These are phyloP conservation scores for Apis dorsata DNA, from an alignment of 1,140 invertebrate genomes.

Conservation along the genomic window DNA sequence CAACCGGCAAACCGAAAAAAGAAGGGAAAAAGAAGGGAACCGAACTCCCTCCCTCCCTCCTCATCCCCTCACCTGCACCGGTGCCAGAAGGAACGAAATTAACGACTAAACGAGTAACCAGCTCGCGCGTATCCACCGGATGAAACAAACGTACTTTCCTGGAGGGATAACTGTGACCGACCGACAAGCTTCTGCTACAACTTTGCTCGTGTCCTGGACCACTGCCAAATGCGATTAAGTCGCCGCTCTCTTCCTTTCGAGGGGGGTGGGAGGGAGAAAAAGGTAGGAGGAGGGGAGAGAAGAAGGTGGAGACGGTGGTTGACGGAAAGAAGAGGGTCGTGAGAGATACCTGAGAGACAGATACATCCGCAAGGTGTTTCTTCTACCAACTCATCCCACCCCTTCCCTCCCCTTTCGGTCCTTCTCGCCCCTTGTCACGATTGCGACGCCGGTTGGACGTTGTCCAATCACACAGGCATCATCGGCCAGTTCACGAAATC, in stretches of 20 bases:
- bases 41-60: neutral
- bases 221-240: slow-evolving; percentile 78
- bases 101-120: slow-evolving; percentile 52
- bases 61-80: neutral
- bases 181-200: slow-evolving; percentile 49
- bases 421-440: slow-evolving; percentile 12
- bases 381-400: no score
- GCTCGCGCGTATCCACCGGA: slow-evolving; percentile 46
- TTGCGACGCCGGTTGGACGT: slow-evolving; percentile 59
- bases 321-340: neutral
- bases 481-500: slow-evolving; percentile 51
- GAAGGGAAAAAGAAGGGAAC: slow-evolving; percentile 20
- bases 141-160: slow-evolving; percentile 65
- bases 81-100: slow-evolving; percentile 29
- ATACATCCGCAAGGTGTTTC: slow-evolving; percentile 40
- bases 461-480: slow-evolving; percentile 57
- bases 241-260: slow-evolving; percentile 54
- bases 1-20: neutral
- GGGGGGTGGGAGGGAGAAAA: slow-evolving; percentile 63
- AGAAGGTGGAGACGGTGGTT: slow-evolving; percentile 8
- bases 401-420: neutral
- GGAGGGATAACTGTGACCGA: slow-evolving; percentile 56
- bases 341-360: slow-evolving; percentile 12
- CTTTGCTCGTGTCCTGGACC: slow-evolving; percentile 71
- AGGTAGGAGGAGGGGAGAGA: slow-evolving; percentile 47